phyloP scores from a whole-genome alignment of 2,113 vertebrate genomes.

The Junco hyemalis region DNA sequence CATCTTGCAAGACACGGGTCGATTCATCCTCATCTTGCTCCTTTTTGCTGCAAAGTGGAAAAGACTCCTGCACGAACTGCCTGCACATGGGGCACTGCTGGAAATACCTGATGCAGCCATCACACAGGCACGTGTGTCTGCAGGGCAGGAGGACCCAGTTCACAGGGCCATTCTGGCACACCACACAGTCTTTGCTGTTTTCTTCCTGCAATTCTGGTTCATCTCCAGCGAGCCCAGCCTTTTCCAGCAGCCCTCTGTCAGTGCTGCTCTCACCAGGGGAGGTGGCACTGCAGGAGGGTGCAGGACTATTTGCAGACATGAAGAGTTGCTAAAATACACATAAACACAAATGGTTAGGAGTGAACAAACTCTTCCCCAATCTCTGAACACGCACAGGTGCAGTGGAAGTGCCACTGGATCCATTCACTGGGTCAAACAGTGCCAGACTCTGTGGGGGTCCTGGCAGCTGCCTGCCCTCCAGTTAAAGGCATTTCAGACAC shows the following conservation, averaged over 20 bases:
- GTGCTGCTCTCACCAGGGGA: constrained; percentile 2
- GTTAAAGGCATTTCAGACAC: neutral
- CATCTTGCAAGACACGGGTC: neutral
- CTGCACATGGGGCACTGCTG: constrained; percentile 95
- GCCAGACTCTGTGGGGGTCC: neutral
- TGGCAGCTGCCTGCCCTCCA: neutral
- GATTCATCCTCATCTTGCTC: constrained; percentile 58
- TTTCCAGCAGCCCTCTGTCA: constrained; percentile 69
- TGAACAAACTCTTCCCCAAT: neutral
- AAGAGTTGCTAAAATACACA: constrained; percentile 86
- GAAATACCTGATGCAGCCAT: constrained; percentile 83
- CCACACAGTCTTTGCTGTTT: constrained; percentile 86
- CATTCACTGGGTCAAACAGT: neutral
- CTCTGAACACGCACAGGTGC: neutral
- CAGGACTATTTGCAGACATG: constrained; percentile 85
- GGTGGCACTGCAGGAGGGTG: neutral
- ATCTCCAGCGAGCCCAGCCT: constrained; percentile 54
- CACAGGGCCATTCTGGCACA: constrained; percentile 89
- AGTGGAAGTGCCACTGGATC: neutral
- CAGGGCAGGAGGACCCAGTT: constrained; percentile 94
- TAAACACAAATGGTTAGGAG: neutral
- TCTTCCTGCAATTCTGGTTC: constrained; percentile 67
- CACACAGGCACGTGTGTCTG: constrained; percentile 90
- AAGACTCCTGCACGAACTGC: constrained; percentile 88
- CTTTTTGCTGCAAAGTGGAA: constrained; percentile 76